Percentiles rank a stretch among this genome's conserved stretches.
Conservation (phyloP, 2,797 vertebrate genomes). For the Sebastes elongatus region DNA sequence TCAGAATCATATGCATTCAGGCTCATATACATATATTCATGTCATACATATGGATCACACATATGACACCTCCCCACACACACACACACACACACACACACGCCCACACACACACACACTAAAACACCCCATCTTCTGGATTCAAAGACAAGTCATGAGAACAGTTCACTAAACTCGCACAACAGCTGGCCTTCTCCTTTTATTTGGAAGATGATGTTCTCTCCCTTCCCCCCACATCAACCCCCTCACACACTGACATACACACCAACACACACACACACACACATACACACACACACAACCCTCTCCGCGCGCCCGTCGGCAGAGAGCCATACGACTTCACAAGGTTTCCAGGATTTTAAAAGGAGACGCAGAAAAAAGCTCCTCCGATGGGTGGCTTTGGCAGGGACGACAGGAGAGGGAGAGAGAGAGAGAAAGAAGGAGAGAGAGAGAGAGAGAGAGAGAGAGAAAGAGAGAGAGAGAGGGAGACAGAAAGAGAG, state of each 20-base stretch:
- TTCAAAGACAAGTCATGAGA: conserved; percentile 63
- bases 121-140: conserved; percentile 23
- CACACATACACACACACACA: conserved; percentile 15
- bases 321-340: conserved; percentile 93
- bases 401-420: conserved; percentile 87
- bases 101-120: neutral
- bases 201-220: conserved; percentile 77
- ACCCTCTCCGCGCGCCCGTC: conserved; percentile 74
- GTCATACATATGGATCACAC: neutral
- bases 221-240: conserved; percentile 23
- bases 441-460: conserved; percentile 84
- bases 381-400: conserved; percentile 86
- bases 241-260: neutral
- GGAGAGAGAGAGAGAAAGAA: conserved; percentile 84
- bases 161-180: conserved; percentile 70
- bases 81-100: neutral
- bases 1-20: conserved; percentile 19
- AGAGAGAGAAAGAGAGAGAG: conserved; percentile 86
- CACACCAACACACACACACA: neutral
- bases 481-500: conserved; percentile 90
- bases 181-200: conserved; percentile 90
- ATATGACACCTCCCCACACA: neutral
- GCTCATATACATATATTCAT: conserved; percentile 8
- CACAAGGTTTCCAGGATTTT: conserved; percentile 94
- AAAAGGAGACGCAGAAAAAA: conserved; percentile 77